These are phyloP conservation scores for Drosophila elegans DNA, from an alignment of 1,140 invertebrate species.

Conservation along the genomic window DNA sequence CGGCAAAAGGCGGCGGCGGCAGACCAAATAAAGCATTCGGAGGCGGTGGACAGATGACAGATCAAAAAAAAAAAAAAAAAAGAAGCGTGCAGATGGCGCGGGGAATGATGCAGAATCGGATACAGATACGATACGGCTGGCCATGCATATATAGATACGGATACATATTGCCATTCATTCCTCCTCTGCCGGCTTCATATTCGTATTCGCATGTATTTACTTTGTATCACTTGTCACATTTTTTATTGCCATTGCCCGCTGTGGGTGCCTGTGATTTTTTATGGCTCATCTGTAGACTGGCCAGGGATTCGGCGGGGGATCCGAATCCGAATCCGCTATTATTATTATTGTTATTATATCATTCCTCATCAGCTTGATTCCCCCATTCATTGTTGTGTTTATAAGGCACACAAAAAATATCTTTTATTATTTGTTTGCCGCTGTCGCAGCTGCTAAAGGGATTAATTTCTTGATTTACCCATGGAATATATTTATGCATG, in stretches of 20 bases:
- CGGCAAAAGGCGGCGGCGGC: constrained; percentile 25
- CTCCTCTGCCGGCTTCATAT: constrained; percentile 61
- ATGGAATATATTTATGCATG: constrained; percentile 35
- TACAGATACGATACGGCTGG: constrained; percentile 33
- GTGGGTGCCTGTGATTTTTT: constrained; percentile 72
- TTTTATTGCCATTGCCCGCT: constrained; percentile 67
- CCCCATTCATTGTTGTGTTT: constrained; percentile 78
- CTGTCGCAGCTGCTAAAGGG: constrained; percentile 78
- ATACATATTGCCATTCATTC: constrained; percentile 65
- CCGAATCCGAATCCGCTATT: constrained; percentile 32
- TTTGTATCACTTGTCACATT: constrained; percentile 83
- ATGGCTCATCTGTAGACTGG: constrained; percentile 62
- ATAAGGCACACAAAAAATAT: constrained; percentile 67
- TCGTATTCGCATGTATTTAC: constrained; percentile 82
- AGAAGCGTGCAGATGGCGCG: constrained; percentile 15
- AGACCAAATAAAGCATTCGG: constrained; percentile 30
- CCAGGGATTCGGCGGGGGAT: constrained; percentile 28
- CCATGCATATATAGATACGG: constrained; percentile 39
- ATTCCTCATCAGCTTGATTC: constrained; percentile 81
- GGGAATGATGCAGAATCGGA: constrained; percentile 27
- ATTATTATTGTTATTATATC: constrained; percentile 81
- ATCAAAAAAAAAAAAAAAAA: constrained; percentile 2
- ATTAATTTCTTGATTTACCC: constrained; percentile 84
- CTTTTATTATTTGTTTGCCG: constrained; percentile 78
- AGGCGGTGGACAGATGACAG: neutral